Evolutionary conservation across 2,113 vertebrate species (phyloP), one percentile per base, ranked within the genome.

Genomic region (Melierax canorus): DNA sequence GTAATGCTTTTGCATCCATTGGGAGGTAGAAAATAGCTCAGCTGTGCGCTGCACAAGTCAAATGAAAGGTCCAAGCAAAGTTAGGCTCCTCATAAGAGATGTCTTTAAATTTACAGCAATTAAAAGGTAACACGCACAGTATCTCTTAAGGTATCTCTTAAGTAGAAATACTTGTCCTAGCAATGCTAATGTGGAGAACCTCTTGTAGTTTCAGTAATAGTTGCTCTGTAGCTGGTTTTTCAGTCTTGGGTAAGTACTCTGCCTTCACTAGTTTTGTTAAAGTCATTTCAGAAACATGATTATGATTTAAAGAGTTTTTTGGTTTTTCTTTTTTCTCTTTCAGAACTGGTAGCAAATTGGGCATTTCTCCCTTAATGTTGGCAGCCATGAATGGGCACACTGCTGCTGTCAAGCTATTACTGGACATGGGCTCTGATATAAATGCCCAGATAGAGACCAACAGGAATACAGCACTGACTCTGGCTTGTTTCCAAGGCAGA

Each of bases 381-480:
- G 99, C 99, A 88, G 99, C 99, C 88, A 99, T 99, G 99, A 99
- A 99, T 12, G 99, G 99, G 36, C 99, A 99, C 41, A 99, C 99
- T 26, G 99, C 99, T 76, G 99, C 99, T 74, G 99, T 99, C 91
- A 99, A 99, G 97, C 98, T 99, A 48, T 95, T 99, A 59, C 97
- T 99, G 94, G 99, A 99, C 96, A 99, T 99, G 99, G 99, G 99
- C 93, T 99, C 99, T 1, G 99, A 99, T 91, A 99, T 99, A 97
- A 99, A 99, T 38, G 99, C 99, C 94, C 99, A 99, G 97, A 99
- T 99, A 38, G 99, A 99, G 98, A 99, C 99, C 97, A 99, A 99
- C 97, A 99, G 99, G 96, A 99, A 99, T 87, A 99, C 99, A 39
- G 99, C 99, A 32, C 98, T 99, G 95, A 99, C 99, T 9, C 98